phyloP scores from a whole-genome alignment of 2,797 vertebrate genomes.

The Strix occidentalis region DNA sequence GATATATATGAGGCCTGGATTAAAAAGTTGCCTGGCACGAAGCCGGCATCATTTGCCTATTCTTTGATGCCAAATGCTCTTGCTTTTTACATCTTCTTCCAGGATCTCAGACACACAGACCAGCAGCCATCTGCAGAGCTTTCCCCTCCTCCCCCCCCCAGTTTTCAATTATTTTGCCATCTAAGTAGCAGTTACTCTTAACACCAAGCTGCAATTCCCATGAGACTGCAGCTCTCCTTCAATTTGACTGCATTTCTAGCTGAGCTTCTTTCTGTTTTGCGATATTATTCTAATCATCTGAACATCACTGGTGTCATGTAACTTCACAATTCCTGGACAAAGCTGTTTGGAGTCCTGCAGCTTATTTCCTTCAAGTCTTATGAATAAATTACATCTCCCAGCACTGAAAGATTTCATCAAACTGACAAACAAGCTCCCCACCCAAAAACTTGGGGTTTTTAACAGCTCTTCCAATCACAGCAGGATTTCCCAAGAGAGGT shows the following conservation, averaged over 20 bases:
- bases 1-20: neutral
- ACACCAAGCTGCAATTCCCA: neutral
- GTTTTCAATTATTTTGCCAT: neutral
- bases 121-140: constrained; percentile 38
- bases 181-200: neutral
- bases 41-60: neutral
- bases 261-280: neutral
- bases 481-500: neutral
- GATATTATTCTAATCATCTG: neutral
- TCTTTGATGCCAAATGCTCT: constrained; percentile 1
- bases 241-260: neutral
- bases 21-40: neutral
- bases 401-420: neutral
- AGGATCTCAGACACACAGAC: neutral
- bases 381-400: neutral
- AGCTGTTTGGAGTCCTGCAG: neutral
- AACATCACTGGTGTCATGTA: neutral
- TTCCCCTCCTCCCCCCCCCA: neutral
- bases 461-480: neutral
- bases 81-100: constrained; percentile 2
- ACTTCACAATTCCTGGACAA: neutral
- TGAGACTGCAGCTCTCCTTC: neutral
- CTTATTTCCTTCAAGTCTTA: neutral
- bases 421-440: neutral
- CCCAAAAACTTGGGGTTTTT: neutral